Base-by-base conservation (phyloP, 2,888 invertebrate species). In the Oscheius sp. region DNA sequence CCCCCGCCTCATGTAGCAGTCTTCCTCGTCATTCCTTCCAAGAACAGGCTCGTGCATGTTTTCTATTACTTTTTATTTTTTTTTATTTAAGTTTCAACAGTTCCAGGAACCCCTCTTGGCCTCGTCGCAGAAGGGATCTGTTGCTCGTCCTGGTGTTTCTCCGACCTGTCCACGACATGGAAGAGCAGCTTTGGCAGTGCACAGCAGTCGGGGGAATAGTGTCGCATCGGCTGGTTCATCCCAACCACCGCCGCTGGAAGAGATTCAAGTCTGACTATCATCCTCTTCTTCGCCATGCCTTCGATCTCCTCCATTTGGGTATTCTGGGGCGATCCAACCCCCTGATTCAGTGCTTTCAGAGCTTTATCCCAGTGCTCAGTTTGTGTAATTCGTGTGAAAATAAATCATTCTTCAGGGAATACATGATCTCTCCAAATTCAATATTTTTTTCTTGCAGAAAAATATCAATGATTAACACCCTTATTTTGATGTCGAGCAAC, bases 131-230 rank as follows among this genome's bases (percentile, higher is more conserved):
- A 72, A 80, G 66, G 45, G 74, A 41, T 56, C 71, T 45, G 72
- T 75, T 67, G 47, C 47, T 20, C 75, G 77, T 24, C 75, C 81
- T 17, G 83, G 82, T 4, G 80, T 86, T 12, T 80, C 80, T 1
- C 86, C 86, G 8, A 86, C 83, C 8, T 86, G 86, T 70, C 86
- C 86, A 6, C 68, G 85, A 38, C 85, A 84, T 65, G 83, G 83
- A 54, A 63, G 83, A 41, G 80, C 80, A 17, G 82, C 82, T 14
- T 59, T 75, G 59, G 75, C 76, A 28, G 68, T 71, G 26, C 77
- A 73, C 26, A 67, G 72, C 70, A 51, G 41, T 62, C 67, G 78
- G 49, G 76, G 74, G 49, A 73, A 73, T 70, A 73, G 71, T 64
- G 56, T 78, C 67, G 69, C 72, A 17, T 67, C 77, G 17, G 70